Evolutionary conservation across 2,113 vertebrate genomes (phyloP).

Genomic region (Oncorhynchus nerka): DNA sequence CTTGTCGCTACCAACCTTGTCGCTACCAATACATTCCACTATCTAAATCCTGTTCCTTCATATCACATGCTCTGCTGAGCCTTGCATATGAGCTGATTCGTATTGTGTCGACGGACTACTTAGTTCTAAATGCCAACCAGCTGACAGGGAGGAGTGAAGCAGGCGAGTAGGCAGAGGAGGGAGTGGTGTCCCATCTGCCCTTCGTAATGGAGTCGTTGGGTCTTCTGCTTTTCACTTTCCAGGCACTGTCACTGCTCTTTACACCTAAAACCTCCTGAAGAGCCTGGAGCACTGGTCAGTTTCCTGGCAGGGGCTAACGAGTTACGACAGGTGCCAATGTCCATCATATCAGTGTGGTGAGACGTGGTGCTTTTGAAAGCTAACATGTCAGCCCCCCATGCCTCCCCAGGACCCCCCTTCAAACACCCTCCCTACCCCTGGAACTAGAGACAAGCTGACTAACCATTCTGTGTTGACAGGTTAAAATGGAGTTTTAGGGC

Average conservation of each 20-base stretch:
- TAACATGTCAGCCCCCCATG: slow-evolving; percentile 47
- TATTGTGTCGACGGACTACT: slow-evolving; percentile 34
- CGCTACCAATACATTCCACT: too few relatives aligned
- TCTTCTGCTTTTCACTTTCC: slow-evolving; percentile 27
- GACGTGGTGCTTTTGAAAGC: slow-evolving; percentile 56
- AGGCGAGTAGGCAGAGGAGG: not conserved
- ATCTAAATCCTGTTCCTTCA: too few relatives aligned
- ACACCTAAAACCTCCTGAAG: slow-evolving; percentile 43
- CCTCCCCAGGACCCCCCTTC: slow-evolving; percentile 26
- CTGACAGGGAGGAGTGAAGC: slow-evolving; percentile 17
- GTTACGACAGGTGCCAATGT: slow-evolving; percentile 69
- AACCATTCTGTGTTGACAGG: slow-evolving; percentile 48
- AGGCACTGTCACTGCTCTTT: slow-evolving; percentile 19
- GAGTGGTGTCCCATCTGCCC: not conserved
- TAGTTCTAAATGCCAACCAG: slow-evolving; percentile 39
- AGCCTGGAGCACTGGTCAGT: slow-evolving; percentile 34
- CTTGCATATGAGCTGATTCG: slow-evolving; percentile 27
- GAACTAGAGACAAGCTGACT: slow-evolving; percentile 31
- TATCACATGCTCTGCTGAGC: slow-evolving; percentile 28
- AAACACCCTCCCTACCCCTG: not conserved
- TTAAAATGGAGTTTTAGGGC: slow-evolving; percentile 42
- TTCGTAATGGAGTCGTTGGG: not conserved
- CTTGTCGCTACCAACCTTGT: too few relatives aligned
- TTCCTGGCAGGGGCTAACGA: slow-evolving; percentile 54
- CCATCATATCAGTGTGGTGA: slow-evolving; percentile 65